Base-by-base conservation (phyloP, 1,140 invertebrate species). In the Oedothorax gibbosus region DNA sequence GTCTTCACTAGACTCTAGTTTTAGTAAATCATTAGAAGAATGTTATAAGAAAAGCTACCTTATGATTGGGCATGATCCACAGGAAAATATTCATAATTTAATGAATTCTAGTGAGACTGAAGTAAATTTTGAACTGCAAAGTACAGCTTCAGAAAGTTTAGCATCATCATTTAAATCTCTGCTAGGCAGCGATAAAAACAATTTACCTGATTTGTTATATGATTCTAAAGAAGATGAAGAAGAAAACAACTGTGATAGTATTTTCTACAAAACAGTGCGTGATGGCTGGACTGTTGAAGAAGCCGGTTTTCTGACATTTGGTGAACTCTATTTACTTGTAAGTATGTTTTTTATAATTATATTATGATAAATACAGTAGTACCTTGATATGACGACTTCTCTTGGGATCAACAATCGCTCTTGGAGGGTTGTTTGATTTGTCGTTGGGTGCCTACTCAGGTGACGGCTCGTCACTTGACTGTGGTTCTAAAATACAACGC, bases 321-420 rank as follows among this genome's bases (percentile, higher is more conserved):
- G 96, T 0, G 95, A 98, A 91, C 89, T 98, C n/a, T 97, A 96
- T 91, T 91, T 97, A 84, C 96, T 97, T 93, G 94, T 95, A 89
- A 89, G 87, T 69, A 14, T 60, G 12, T 35, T 57, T 11, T 21
- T 57, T 60, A 62, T 57, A 7, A 6, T 15, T 76, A 60, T 21
- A 60, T 35, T 60, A 20, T 76, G 9, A 15, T 4, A 69, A 69
- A 69, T 6, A 12, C n/a, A 4, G 21, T 65, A 15, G n/a, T 65
- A 10, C 15, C 21, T 20, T 65, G 11, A 65, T 20, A 65, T 65
- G 11, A 6, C 21, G 14, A 65, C 15, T 64, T 2, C 21, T 64
- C 15, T 60, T 60, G 57, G 11, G n/a, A 14, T 60, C n/a, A 64
- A n/a, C 21, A 64, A 64, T 64, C 35, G 35, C 35, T 35, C 1